A percentile compares a stretch with the other conserved stretches of the same genome.
Conservation (phyloP, 2,888 invertebrate species). For the Pheosia gnoma region DNA sequence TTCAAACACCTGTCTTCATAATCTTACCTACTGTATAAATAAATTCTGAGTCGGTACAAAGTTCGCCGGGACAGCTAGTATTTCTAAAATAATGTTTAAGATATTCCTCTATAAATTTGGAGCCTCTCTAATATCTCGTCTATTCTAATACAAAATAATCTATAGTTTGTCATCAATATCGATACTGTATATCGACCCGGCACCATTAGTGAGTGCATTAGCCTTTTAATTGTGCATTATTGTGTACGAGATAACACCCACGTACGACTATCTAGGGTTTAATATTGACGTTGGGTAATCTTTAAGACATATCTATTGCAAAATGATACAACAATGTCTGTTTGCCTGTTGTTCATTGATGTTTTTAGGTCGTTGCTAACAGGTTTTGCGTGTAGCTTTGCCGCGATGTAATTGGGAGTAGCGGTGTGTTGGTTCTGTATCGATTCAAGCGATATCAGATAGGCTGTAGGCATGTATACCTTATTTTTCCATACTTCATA, state of each 20-base stretch:
- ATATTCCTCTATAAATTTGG: no score
- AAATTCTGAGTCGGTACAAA: no score
- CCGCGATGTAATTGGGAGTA: conserved; percentile 2
- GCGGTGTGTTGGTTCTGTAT: not conserved
- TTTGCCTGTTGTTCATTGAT: conserved; percentile 13
- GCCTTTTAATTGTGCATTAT: conserved; percentile 70
- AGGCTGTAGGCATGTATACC: no score
- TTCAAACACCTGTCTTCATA: no score
- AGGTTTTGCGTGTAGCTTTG: conserved; percentile 8
- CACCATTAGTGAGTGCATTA: conserved; percentile 59
- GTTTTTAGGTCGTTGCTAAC: conserved; percentile 21
- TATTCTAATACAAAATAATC: not conserved
- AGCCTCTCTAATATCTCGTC: not conserved
- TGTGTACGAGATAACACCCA: conserved; percentile 56
- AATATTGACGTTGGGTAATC: conserved; percentile 39
- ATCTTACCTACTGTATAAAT: no score
- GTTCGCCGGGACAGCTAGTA: no score
- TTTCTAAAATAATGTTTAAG: no score
- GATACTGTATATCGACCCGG: conserved; percentile 39
- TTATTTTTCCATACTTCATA: no score
- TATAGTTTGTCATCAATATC: conserved; percentile 40
- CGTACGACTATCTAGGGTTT: conserved; percentile 39
- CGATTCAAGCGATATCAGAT: not conserved
- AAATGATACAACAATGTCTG: conserved; percentile 29
- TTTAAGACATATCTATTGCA: conserved; percentile 32